phyloP scores from a whole-genome alignment of 2,113 vertebrate species.

The Halcyon malimbica region DNA sequence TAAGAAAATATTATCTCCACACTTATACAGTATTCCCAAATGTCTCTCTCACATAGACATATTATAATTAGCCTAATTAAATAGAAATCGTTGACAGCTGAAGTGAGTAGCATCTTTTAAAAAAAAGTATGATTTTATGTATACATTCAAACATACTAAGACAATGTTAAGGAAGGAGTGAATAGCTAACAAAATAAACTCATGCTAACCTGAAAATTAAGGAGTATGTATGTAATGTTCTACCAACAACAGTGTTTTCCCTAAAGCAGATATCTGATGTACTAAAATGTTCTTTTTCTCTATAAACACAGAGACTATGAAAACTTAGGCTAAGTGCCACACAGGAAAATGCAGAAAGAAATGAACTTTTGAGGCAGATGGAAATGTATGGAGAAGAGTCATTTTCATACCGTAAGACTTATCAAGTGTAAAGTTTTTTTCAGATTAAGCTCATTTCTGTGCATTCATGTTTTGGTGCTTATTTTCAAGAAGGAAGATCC shows the following conservation, averaged over 20 bases:
- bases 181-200: background rate
- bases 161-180: background rate
- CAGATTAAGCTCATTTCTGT: background rate
- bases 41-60: accelerated
- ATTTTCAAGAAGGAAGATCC: background rate
- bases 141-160: background rate
- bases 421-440: background rate
- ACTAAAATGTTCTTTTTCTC: background rate
- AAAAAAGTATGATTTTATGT: background rate
- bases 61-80: background rate
- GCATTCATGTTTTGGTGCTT: background rate
- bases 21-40: background rate
- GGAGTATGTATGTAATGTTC: accelerated
- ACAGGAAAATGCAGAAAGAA: background rate
- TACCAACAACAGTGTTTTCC: background rate
- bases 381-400: background rate
- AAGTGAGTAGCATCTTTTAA: background rate
- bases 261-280: background rate
- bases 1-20: background rate
- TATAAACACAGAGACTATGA: background rate
- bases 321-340: background rate
- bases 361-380: background rate
- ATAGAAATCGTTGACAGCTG: background rate
- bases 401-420: background rate
- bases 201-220: background rate